These are phyloP conservation scores for Drosophila paranaensis DNA, from an alignment of 2,888 invertebrate species.

Conservation along the genomic window DNA sequence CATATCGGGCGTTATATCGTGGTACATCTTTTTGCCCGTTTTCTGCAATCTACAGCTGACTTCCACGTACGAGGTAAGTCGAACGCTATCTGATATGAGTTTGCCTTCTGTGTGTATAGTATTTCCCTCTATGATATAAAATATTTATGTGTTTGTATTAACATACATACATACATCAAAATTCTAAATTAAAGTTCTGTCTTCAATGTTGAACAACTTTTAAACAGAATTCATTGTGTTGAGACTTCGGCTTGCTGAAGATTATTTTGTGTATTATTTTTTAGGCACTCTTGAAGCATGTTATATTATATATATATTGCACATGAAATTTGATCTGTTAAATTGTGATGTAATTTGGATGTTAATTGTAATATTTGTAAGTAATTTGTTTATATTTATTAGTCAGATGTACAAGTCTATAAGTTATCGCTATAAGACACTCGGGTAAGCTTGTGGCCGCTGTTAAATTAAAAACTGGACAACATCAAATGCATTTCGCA, in stretches of 20 bases:
- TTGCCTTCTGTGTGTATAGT: constrained; percentile 1
- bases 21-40: constrained; percentile 89
- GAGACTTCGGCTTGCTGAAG: background rate
- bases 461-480: constrained; percentile 15
- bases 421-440: constrained; percentile 4
- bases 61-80: constrained; percentile 90
- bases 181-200: background rate
- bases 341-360: constrained; percentile 26
- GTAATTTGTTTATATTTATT: constrained; percentile 8
- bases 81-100: constrained; percentile 30
- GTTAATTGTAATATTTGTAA: background rate
- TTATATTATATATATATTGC: constrained; percentile 4
- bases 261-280: background rate
- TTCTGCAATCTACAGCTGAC: constrained; percentile 89
- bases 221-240: background rate
- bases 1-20: constrained; percentile 86
- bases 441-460: background rate
- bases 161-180: background rate
- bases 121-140: no score
- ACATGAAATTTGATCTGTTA: constrained; percentile 1
- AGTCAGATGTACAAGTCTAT: background rate
- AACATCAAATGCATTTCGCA: background rate
- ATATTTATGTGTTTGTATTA: background rate
- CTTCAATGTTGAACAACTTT: background rate
- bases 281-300: constrained; percentile 4